Conservation (phyloP, 2,113 vertebrate genomes). For the Ellobius talpinus region DNA sequence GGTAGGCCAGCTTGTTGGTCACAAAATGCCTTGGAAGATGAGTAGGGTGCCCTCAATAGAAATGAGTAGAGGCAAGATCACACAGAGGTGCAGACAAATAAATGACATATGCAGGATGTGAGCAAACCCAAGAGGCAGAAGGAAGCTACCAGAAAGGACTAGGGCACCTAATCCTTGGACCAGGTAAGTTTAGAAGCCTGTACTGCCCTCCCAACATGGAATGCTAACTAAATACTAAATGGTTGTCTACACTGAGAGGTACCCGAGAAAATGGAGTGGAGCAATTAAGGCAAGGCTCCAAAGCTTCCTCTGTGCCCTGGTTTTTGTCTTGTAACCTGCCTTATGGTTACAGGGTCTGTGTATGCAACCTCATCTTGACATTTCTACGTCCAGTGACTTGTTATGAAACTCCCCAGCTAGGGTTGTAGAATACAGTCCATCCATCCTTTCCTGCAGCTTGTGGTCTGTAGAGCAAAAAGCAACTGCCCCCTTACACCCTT, state of each 20-base stretch:
- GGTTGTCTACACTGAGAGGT: background rate
- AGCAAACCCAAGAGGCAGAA: background rate
- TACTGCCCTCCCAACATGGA: fast-evolving
- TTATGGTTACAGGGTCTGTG: background rate
- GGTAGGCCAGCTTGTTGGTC: background rate
- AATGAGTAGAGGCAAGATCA: background rate
- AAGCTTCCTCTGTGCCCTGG: background rate
- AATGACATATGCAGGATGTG: background rate
- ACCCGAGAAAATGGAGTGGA: background rate
- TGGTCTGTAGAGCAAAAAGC: background rate
- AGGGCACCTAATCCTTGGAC: background rate
- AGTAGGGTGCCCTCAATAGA: background rate
- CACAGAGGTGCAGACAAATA: background rate
- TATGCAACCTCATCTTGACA: background rate
- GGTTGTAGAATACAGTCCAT: background rate
- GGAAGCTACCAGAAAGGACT: background rate
- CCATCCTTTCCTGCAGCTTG: background rate
- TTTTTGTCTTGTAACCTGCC: background rate
- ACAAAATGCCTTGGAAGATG: background rate
- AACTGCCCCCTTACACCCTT: background rate
- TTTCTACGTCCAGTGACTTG: background rate
- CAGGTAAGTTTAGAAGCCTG: background rate
- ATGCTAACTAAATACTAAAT: background rate
- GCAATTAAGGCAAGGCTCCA: background rate
- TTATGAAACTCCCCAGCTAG: background rate